Base-by-base conservation (phyloP, 2,113 vertebrate species). In the Pholis gunnellus region DNA sequence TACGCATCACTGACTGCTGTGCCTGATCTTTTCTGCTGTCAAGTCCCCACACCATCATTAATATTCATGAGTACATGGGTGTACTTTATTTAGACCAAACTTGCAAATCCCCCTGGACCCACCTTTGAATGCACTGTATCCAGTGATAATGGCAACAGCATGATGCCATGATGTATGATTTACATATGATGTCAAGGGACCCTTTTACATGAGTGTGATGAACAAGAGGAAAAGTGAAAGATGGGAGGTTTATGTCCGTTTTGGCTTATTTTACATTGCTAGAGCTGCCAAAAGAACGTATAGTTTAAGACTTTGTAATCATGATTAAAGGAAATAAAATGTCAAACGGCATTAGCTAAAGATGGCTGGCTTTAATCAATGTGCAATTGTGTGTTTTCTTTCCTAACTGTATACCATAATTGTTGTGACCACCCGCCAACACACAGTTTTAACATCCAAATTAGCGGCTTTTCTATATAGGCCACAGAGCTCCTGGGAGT, bases 401-500 rank as follows among this genome's bases (percentile, higher is more conserved):
- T 20, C 52, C 38, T 14, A n/a, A 57, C 54, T 54, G 9, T 54
- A 5, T 54, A 31, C 56, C 68, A 14, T 79, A 56, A 81, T 79
- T 83, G 81, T 79, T 76, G 69, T 85, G 85, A 67, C 85, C 87
- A 83, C 83, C 79, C 81, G 81, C 64, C 10, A 48, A 81, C 78
- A 63, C 66, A 27, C 56, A 59, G 63, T 67, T 87, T 87, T 82
- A 66, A 87, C 57, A 85, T 88, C 74, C 72, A 91, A 86, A 91
- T 85, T 68, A 88, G 73, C n/a, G 22, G 36, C 65, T 92, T 80
- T 81, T 56, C 64, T 92, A 84, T 89, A 72, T 92, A 87, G 88
- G 89, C 84, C 89, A 89, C 60, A 8, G 56, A 75, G 73, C 89
- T 91, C 87, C 66, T 48, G 87, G 84, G 90, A 89, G 74, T 48